phyloP scores from a whole-genome alignment of 2,113 vertebrate genomes.

The Oncorhynchus tshawytscha region DNA sequence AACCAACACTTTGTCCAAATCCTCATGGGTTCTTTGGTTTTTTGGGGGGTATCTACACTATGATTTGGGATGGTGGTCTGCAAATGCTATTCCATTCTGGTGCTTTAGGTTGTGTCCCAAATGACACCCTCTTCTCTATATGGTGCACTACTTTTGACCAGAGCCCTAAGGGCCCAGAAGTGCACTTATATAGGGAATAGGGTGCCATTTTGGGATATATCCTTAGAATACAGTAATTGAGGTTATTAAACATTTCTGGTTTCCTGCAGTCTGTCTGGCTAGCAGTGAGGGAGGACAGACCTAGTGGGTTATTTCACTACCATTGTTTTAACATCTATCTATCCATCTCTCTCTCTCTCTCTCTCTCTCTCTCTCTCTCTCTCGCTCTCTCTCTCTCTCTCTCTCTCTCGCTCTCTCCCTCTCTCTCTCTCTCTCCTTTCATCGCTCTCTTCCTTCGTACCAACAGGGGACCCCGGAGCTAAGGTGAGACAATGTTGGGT shows the following conservation, averaged over 20 bases:
- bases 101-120: not conserved
- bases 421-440: slow-evolving; percentile 34
- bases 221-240: not conserved
- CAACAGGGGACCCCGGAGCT: slow-evolving; percentile 78
- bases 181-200: too few relatives aligned
- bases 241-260: slow-evolving; percentile 3
- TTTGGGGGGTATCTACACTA: not conserved
- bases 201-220: not conserved
- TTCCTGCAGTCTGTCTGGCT: not conserved
- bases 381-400: too few relatives aligned
- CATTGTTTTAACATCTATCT: slow-evolving; percentile 30
- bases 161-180: too few relatives aligned
- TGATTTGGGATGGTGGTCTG: slow-evolving; percentile 38
- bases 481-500: slow-evolving; percentile 79
- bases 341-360: not conserved
- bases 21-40: slow-evolving; percentile 52
- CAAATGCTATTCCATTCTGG: not conserved
- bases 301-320: slow-evolving; percentile 2
- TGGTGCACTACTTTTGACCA: too few relatives aligned
- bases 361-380: too few relatives aligned
- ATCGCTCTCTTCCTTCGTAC: slow-evolving; percentile 17
- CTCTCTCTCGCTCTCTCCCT: too few relatives aligned
- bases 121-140: too few relatives aligned
- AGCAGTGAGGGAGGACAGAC: not conserved
- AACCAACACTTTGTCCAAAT: slow-evolving; percentile 48